Evolutionary conservation across 2,797 vertebrate species (phyloP).

Genomic region (Pagetopsis macropterus): DNA sequence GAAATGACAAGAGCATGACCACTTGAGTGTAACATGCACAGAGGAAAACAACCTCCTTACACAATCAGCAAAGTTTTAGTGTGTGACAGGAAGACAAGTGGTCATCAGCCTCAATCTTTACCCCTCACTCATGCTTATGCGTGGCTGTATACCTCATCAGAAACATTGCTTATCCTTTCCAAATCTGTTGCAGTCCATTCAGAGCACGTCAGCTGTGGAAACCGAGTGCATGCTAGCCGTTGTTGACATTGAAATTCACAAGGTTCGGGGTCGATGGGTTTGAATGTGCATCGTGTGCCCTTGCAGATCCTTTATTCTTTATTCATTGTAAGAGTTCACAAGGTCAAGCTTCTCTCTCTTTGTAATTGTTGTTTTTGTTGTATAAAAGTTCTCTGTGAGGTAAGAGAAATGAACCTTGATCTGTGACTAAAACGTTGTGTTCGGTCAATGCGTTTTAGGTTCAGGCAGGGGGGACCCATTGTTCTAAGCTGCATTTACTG

Average conservation of each 20-base stretch:
- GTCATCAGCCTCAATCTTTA: slow-evolving; percentile 25
- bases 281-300: background rate
- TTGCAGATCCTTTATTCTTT: slow-evolving; percentile 21
- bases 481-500: too few relatives aligned
- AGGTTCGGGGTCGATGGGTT: background rate
- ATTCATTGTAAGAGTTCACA: background rate
- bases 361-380: too few relatives aligned
- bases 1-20: background rate
- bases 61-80: slow-evolving; percentile 37
- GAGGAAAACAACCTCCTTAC: slow-evolving; percentile 10
- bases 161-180: slow-evolving; percentile 12
- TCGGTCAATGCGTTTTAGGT: too few relatives aligned
- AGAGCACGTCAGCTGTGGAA: slow-evolving; percentile 18
- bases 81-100: slow-evolving; percentile 34
- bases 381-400: too few relatives aligned
- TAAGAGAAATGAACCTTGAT: too few relatives aligned
- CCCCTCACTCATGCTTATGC: slow-evolving; percentile 8
- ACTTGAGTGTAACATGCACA: background rate
- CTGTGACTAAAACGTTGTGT: too few relatives aligned
- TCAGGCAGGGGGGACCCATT: too few relatives aligned
- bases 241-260: slow-evolving; percentile 20
- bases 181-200: slow-evolving; percentile 26
- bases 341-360: too few relatives aligned
- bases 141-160: slow-evolving; percentile 32
- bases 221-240: slow-evolving; percentile 16